phyloP scores from a whole-genome alignment of 2,797 vertebrate genomes.

The Sebastes matsubarae region DNA sequence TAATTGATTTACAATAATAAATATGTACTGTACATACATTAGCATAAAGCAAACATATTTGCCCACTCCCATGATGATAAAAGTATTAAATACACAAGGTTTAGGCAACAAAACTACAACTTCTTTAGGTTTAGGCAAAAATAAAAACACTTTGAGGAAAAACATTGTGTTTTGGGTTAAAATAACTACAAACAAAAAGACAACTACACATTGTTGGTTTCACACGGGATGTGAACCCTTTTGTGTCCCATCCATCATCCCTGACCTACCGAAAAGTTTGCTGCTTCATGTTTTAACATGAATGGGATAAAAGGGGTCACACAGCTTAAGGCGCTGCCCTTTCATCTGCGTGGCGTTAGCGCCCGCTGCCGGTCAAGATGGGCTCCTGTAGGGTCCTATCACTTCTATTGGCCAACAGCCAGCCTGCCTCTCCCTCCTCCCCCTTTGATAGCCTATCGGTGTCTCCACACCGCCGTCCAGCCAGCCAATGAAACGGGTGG shows the following conservation, averaged over 20 bases:
- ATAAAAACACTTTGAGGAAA: no score
- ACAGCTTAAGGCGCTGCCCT: slow-evolving; percentile 26
- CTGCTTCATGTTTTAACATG: not conserved
- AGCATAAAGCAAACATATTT: no score
- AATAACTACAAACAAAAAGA: no score
- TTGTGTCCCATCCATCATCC: no score
- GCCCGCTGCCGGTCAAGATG: slow-evolving; percentile 7
- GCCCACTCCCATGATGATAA: no score
- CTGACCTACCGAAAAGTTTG: not conserved
- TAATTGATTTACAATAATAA: no score
- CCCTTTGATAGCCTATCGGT: slow-evolving; percentile 57
- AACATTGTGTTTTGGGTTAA: no score
- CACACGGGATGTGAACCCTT: not conserved
- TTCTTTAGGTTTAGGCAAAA: no score
- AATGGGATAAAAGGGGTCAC: not conserved
- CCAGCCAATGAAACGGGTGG: slow-evolving; percentile 51
- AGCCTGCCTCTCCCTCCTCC: slow-evolving; percentile 51
- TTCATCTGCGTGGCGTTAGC: slow-evolving; percentile 48
- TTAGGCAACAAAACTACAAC: no score
- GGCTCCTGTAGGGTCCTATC: slow-evolving; percentile 60
- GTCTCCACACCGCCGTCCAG: slow-evolving; percentile 28
- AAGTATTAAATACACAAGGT: no score
- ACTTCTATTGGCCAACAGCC: slow-evolving; percentile 63
- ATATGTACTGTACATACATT: no score
- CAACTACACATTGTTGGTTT: not conserved